Evolutionary conservation across 2,797 vertebrate species (phyloP), one percentile per base, ranked within the genome.

Genomic region (Myiotriccus ornatus): DNA sequence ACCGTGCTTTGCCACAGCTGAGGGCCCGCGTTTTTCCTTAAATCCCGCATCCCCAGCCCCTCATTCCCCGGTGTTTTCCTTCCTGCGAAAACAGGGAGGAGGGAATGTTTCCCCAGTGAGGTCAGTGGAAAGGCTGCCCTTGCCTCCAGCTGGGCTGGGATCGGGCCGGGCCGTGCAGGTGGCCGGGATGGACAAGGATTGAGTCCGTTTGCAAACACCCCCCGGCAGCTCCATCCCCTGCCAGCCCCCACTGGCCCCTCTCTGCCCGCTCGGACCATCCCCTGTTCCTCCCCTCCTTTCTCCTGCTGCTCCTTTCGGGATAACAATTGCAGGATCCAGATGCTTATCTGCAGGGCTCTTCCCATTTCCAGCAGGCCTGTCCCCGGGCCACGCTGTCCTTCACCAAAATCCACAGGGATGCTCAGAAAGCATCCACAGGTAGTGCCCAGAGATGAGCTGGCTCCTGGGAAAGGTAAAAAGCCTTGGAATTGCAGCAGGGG

Each of bases 311-410:
- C 65, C 82, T 95, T 91, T 93, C 9, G 0, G 32, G 82, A 90
- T 82, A 96, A 97, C 94, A 97, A 96, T 97, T 37, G 73, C 95
- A 97, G 96, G 96, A 97, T 97, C 94, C 96, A 97, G 94, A 93
- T 97, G 96, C 59, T 96, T 94, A 95, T 97, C 95, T 8, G 23
- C 55, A 20, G 62, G 53, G 75, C 82, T 92, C 87, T 93, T 93
- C 94, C 93, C 85, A 79, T 27, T 94, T 95, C 93, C 90, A 84
- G 34, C 4, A 7, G 50, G 50, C 30, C 37, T 30, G 14, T 49
- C 25, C 41, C 12, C 1, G 0, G 30, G 28, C 57, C n/a, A 13
- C 0, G 0, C 11, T 2, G 5, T n/a, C 77, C 71, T 87, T 69
- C 70, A 49, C 64, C 6, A 1, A 32, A 69, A 74, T 28, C 85